Evolutionary conservation across 1,140 invertebrate species (phyloP).

Genomic region (Trichonephila clavata): DNA sequence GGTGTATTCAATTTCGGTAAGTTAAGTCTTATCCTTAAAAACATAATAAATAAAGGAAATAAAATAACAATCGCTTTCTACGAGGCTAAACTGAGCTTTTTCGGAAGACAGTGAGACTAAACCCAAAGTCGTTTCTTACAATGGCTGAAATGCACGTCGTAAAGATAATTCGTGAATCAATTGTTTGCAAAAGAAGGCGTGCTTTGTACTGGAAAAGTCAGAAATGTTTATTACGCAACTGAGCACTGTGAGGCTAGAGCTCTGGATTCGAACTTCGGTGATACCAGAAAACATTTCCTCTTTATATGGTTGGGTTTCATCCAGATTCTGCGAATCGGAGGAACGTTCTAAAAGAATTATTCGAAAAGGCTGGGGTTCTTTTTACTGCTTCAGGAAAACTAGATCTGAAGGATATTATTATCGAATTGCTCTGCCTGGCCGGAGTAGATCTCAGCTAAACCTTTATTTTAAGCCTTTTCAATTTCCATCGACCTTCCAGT

Average conservation of each 20-base stretch:
- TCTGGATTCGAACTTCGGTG: constrained; percentile 40
- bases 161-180: constrained; percentile 72
- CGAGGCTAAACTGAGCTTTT: constrained; percentile 47
- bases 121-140: constrained; percentile 55
- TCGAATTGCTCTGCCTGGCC: not conserved
- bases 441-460: not conserved
- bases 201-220: constrained; percentile 59
- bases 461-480: constrained; percentile 28
- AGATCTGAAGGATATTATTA: constrained; percentile 39
- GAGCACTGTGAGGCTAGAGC: constrained; percentile 10
- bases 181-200: constrained; percentile 60
- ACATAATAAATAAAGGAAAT: constrained; percentile 46
- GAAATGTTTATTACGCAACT: constrained; percentile 60
- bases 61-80: constrained; percentile 50
- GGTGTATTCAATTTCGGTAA: constrained; percentile 24
- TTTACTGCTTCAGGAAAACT: constrained; percentile 16
- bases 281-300: constrained; percentile 40
- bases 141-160: constrained; percentile 59
- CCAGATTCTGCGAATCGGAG: constrained; percentile 21
- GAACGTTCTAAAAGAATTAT: constrained; percentile 29
- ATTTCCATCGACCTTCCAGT: not conserved
- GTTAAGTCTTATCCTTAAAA: not conserved
- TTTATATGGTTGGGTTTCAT: constrained; percentile 40
- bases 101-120: constrained; percentile 36
- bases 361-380: constrained; percentile 26